Base-by-base conservation (phyloP, 64 coral and sea anemone species). In the Montipora foliosa region DNA sequence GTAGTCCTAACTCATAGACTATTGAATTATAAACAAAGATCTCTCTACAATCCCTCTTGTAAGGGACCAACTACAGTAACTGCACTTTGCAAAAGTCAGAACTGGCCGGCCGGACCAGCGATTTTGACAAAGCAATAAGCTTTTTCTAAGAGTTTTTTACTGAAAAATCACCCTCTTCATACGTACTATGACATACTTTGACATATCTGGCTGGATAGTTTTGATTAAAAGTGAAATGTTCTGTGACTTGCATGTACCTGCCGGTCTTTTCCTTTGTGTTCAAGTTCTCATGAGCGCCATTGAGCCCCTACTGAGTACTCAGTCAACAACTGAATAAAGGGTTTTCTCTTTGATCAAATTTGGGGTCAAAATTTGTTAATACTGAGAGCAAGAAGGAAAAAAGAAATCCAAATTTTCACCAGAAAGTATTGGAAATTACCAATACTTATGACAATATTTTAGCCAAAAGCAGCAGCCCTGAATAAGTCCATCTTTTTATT, bases 391-490 rank as follows among this genome's bases (percentile, higher is more conserved):
- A 69, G 16, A 69, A 69, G 67, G 67, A 21, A 69, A 69, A 15
- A 8, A 37, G 37, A 69, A 69, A 69, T 69, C 67, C 67, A 69
- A 14, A 69, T 69, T 69, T 69, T 69, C 67, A 69, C 67, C 67
- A 69, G 67, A 69, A 69, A 69, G 67, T 69, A 69, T 69, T 69
- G 67, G 67, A 69, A 69, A 69, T 69, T 69, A 69, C 67, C 67
- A 69, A 15, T 69, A 69, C 0, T 69, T 69, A 69, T 69, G 67
- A 69, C 67, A 69, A 69, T 69, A 69, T 69, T 69, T 69, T 21
- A 12, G 67, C 67, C 67, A 69, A 12, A 69, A 69, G 67, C 67
- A 69, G 67, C 67, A 69, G 67, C 67, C 67, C 67, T 69, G 2
- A 69, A 69, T 69, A 69, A 69, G 67, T 69, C 67, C 67, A 69